Evolutionary conservation across 53 echinoderm and acorn worm genomes (phyloP), one percentile per base, ranked within the genome.

Genomic region (Henricia sp.): DNA sequence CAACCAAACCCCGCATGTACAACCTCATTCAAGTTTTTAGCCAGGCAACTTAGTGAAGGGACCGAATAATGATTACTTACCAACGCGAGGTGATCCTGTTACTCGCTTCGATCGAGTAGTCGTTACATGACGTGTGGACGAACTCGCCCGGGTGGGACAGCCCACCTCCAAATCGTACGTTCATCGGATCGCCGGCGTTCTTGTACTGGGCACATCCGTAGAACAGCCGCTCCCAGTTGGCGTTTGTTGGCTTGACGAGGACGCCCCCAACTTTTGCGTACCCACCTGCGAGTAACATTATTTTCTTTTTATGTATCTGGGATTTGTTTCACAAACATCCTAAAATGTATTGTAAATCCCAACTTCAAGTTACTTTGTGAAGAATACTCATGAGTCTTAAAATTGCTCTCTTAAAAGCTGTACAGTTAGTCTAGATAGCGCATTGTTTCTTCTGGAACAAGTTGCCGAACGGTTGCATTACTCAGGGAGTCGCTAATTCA

Each of bases 11-110:
- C n/a, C n/a, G n/a, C n/a, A n/a, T n/a, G n/a, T n/a, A n/a, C n/a
- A n/a, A n/a, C n/a, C n/a, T n/a, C n/a, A n/a, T n/a, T n/a, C n/a
- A n/a, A n/a, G n/a, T n/a, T n/a, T n/a, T n/a, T n/a, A n/a, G n/a
- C n/a, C n/a, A n/a, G n/a, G n/a, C n/a, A n/a, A n/a, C n/a, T n/a
- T n/a, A n/a, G n/a, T n/a, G n/a, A n/a, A n/a, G n/a, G n/a, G n/a
- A n/a, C n/a, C n/a, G n/a, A n/a, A n/a, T n/a, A n/a, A n/a, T n/a
- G n/a, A n/a, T n/a, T n/a, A 65, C 68, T 68, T 68, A 68, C 68
- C 68, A 68, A 6, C 41, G 68, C 40, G 68, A 68, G 1, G 68
- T 68, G 68, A 68, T 19, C 0, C 24, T 42, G 68, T 68, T 40
- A 5, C 3, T 19, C 4, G 25, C 2, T 5, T 65, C 14, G 4